Evolutionary conservation across 2,888 invertebrate species (phyloP).

Genomic region (Cephus pulcher): DNA sequence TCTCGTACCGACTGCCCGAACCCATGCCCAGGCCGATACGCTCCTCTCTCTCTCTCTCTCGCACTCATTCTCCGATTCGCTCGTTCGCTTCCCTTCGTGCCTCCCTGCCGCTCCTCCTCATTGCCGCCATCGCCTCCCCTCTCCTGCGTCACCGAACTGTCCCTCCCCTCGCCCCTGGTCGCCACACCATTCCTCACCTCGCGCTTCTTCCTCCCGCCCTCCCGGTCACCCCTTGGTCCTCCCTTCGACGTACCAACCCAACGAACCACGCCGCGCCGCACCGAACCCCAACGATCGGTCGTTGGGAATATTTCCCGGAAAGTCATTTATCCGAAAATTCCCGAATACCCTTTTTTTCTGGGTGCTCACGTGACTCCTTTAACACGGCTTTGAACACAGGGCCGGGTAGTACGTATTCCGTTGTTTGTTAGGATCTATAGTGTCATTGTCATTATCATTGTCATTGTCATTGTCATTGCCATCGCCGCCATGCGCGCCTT

Average conservation of each 20-base stretch:
- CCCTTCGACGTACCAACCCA: slow-evolving; percentile 28
- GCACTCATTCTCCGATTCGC: slow-evolving; percentile 10
- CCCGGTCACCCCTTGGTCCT: slow-evolving; percentile 14
- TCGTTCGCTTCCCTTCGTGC: slow-evolving; percentile 11
- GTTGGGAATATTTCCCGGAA: slow-evolving; percentile 33
- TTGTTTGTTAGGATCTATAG: not conserved
- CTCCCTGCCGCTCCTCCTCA: slow-evolving; percentile 7
- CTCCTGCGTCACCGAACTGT: slow-evolving; percentile 6
- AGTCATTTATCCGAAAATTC: slow-evolving; percentile 19
- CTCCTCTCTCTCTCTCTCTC: not conserved
- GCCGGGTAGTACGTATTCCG: not conserved
- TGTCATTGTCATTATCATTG: not conserved
- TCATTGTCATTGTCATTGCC: not conserved
- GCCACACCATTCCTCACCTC: slow-evolving; percentile 13
- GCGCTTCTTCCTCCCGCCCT: slow-evolving; percentile 8
- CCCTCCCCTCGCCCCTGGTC: slow-evolving; percentile 3
- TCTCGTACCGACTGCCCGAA: slow-evolving; percentile 17
- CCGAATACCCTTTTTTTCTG: not conserved
- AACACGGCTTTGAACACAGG: not conserved
- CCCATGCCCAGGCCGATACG: slow-evolving; percentile 12
- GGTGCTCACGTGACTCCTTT: not conserved
- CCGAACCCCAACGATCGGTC: slow-evolving; percentile 11
- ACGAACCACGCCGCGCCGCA: slow-evolving; percentile 23
- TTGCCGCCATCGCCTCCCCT: slow-evolving; percentile 13
- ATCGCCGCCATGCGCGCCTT: not conserved